These are phyloP conservation scores for Sander vitreus DNA, from an alignment of 2,113 vertebrate species.

Conservation along the genomic window DNA sequence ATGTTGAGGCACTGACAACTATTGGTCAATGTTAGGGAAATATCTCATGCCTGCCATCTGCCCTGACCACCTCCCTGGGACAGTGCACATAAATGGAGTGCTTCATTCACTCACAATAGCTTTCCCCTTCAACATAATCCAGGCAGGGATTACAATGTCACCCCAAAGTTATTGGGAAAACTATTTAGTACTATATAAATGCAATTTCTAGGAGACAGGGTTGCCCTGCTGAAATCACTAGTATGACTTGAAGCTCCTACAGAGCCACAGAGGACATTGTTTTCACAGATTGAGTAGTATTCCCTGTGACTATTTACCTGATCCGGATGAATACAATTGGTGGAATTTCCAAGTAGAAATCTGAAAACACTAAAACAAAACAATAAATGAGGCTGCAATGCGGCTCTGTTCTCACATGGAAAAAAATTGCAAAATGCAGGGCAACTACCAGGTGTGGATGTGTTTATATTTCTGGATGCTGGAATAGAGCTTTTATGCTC, in stretches of 20 bases:
- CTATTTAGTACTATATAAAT: neutral
- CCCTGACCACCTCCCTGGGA: neutral
- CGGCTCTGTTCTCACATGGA: conserved; percentile 1
- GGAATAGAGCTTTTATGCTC: neutral
- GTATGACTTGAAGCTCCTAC: neutral
- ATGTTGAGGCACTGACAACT: neutral
- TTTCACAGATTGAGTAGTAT: neutral
- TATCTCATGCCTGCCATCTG: neutral
- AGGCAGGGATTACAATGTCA: neutral
- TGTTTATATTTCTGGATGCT: conserved; percentile 13
- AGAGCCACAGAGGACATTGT: neutral
- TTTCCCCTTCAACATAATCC: neutral
- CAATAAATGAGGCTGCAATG: neutral
- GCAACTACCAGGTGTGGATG: neutral
- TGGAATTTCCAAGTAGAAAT: neutral
- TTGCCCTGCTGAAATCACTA: neutral
- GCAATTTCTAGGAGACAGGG: neutral
- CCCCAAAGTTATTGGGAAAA: neutral
- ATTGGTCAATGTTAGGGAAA: neutral
- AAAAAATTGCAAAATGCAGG: neutral
- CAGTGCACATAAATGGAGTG: too few relatives aligned
- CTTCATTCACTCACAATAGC: neutral
- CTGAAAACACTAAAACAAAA: neutral
- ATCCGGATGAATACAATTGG: neutral
- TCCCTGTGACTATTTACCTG: neutral